These are phyloP conservation scores for Lamprotornis superbus DNA, from an alignment of 2,113 vertebrate species.

Conservation along the genomic window DNA sequence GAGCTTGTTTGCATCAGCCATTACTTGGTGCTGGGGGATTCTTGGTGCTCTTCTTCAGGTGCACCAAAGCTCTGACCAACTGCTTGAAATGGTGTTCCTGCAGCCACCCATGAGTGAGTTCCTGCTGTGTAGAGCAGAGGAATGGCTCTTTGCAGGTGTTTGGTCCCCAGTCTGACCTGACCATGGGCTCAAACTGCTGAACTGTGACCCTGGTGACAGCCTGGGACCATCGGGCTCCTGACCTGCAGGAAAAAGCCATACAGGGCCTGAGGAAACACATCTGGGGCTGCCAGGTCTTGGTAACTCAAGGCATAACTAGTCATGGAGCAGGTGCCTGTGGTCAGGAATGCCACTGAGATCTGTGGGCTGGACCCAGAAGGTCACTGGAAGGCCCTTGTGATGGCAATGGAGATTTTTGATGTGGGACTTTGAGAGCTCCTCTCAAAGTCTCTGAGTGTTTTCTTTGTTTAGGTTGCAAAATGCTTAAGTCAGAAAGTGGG, in stretches of 20 bases:
- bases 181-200: not conserved
- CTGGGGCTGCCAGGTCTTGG: not conserved
- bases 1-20: not conserved
- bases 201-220: not conserved
- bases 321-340: not conserved
- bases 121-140: not conserved
- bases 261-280: too few species aligned
- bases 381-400: not conserved
- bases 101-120: rapidly evolving
- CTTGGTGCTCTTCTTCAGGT: not conserved
- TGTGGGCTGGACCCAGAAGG: not conserved
- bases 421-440: not conserved
- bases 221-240: rapidly evolving
- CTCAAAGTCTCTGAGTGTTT: not conserved
- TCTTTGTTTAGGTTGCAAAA: not conserved
- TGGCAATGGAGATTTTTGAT: not conserved
- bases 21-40: too few species aligned
- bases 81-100: not conserved
- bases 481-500: not conserved
- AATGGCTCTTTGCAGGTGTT: rapidly evolving
- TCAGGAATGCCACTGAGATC: not conserved
- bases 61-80: not conserved
- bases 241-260: not conserved
- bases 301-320: not conserved
- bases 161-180: not conserved